Percentiles rank a stretch among this genome's conserved stretches.
These are phyloP conservation scores for Atethmia centrago DNA, from an alignment of 2,888 invertebrate genomes.

Conservation along the genomic window DNA sequence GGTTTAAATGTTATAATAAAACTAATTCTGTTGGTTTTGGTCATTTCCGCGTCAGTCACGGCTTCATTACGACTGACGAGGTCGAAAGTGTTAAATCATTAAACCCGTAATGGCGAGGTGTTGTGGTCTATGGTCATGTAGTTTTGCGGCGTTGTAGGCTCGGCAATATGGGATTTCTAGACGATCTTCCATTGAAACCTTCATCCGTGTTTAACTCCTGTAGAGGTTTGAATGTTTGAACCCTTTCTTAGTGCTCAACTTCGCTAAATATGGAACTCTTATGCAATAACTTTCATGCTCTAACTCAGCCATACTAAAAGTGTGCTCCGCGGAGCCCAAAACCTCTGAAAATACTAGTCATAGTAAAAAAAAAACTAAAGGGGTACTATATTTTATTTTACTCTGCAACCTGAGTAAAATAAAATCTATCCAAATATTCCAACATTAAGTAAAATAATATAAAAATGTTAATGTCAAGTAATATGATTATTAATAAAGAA, in stretches of 20 bases:
- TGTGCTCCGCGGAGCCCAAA: no score
- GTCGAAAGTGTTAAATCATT: constrained; percentile 51
- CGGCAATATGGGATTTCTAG: background rate
- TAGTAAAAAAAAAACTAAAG: no score
- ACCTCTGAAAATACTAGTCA: no score
- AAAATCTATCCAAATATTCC: no score
- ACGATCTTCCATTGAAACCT: background rate
- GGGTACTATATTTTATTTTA: no score
- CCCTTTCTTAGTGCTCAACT: background rate
- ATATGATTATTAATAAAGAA: no score
- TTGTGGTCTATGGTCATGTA: background rate
- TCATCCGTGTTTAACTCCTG: background rate
- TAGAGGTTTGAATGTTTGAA: background rate
- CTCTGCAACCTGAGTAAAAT: no score
- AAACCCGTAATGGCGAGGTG: background rate
- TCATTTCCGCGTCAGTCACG: constrained; percentile 58
- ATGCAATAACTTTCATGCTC: background rate
- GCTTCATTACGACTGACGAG: constrained; percentile 41
- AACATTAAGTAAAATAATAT: no score
- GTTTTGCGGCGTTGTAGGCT: background rate
- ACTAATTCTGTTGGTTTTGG: constrained; percentile 62
- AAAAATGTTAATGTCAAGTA: no score
- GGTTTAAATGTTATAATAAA: constrained; percentile 62
- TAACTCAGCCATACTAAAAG: no score
- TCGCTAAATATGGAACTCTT: background rate